Evolutionary conservation across 2,888 invertebrate species (phyloP), one percentile per base, ranked within the genome.

Genomic region (Heliconius charithonia): DNA sequence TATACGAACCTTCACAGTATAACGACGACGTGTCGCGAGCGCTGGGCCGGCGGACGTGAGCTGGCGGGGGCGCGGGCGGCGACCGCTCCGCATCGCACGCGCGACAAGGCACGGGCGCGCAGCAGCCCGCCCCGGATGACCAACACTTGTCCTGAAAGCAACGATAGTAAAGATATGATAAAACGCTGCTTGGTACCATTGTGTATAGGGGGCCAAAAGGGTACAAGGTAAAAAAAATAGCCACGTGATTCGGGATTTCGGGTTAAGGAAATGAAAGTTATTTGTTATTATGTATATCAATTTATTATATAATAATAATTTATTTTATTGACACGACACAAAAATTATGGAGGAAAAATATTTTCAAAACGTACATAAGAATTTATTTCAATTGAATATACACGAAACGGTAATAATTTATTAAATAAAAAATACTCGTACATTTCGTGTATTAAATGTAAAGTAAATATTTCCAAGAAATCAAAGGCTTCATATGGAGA

Each of bases 71-170:
- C 90, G 91, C 92, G 90, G 92, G 90, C 89, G 93, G 89, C 89
- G 93, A 92, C 93, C 92, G 95, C 91, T 93, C 94, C 93, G 95
- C 94, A 94, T 94, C 92, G 94, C 93, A 95, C 92, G 95, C 94
- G 90, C 93, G 92, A 91, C 89, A 90, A 89, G 92, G 90, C 92
- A 92, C 93, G 90, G 92, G 91, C 90, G 91, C 93, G 88, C 93
- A 91, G 90, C 92, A 90, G 90, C 89, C 92, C 89, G 92, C 90
- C 89, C 90, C 92, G 87, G 89, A 87, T 90, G 80, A 88, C 93
- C 93, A 93, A 85, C 92, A 92, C 92, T 90, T 90, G 89, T 88
- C 93, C 94, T 94, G 91, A 10, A 75, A 80, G 16, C 16, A 72
- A 7, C 32, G 3, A 59, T 59, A 12, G 32, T 66, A 66, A 4